These are phyloP conservation scores for Syrmaticus mikado DNA, from an alignment of 2,113 vertebrate genomes.

Conservation along the genomic window DNA sequence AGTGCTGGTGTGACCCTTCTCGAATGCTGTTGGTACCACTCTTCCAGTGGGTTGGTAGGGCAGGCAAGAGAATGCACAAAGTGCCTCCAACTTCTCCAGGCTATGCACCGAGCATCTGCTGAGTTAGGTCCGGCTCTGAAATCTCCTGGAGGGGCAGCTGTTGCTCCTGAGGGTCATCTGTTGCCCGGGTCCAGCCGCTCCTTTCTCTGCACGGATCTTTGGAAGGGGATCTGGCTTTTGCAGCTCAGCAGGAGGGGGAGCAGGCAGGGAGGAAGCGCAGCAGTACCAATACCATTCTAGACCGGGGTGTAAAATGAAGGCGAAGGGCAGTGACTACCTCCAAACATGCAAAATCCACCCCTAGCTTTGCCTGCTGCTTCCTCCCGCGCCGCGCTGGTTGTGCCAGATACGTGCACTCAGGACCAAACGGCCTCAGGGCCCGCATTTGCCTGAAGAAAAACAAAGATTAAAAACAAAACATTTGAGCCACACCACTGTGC, in stretches of 20 bases:
- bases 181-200: background rate
- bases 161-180: background rate
- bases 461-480: background rate
- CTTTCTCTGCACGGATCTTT: background rate
- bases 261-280: background rate
- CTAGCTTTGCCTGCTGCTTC: background rate
- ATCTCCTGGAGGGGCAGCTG: background rate
- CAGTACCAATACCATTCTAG: background rate
- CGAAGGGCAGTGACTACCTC: constrained; percentile 27
- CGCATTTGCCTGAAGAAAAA: constrained; percentile 25
- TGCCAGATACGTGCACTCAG: background rate
- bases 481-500: constrained; percentile 49
- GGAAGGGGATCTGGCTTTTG: background rate
- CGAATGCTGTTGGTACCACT: background rate
- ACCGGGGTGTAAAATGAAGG: background rate
- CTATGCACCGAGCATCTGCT: constrained; percentile 52
- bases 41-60: background rate
- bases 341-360: background rate
- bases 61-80: constrained; percentile 58
- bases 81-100: constrained; percentile 67
- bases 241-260: background rate
- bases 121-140: constrained; percentile 6
- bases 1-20: background rate
- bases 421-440: constrained; percentile 30
- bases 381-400: background rate